Percentiles rank a stretch among this genome's conserved stretches.
These are phyloP conservation scores for Tetrax tetrax DNA, from an alignment of 2,113 vertebrate genomes.

Conservation along the genomic window DNA sequence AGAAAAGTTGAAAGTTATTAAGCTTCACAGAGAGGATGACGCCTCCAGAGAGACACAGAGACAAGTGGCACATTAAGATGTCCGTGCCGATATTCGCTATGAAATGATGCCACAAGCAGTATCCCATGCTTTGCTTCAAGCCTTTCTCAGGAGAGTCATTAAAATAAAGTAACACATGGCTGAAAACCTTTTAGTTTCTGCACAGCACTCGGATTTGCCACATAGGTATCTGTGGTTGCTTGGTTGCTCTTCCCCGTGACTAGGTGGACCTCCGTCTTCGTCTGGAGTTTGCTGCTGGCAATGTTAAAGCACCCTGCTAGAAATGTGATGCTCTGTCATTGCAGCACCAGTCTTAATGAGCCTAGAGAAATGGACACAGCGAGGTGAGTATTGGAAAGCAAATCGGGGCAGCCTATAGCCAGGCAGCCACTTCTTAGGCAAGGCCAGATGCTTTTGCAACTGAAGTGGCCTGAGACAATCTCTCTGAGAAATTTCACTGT, in stretches of 20 bases:
- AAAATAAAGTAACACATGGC: not conserved
- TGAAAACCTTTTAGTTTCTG: not conserved
- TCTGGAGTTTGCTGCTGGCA: not conserved
- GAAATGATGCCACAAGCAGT: not conserved
- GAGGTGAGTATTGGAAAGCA: not conserved
- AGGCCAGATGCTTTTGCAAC: not conserved
- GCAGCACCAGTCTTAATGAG: not conserved
- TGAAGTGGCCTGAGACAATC: not conserved
- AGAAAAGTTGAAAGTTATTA: not conserved
- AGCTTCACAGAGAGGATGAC: not conserved
- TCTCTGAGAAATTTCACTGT: not conserved
- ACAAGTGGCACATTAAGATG: not conserved
- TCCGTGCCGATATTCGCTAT: not conserved
- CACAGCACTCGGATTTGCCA: not conserved
- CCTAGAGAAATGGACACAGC: not conserved
- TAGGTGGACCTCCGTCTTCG: not conserved
- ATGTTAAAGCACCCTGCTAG: not conserved
- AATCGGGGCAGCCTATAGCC: not conserved
- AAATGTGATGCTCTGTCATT: not conserved
- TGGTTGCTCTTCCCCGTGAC: not conserved
- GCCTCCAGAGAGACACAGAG: not conserved
- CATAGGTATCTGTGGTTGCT: not conserved
- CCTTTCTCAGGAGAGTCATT: not conserved
- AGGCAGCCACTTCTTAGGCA: not conserved
- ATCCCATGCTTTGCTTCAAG: not conserved